A percentile compares a stretch with the other conserved stretches of the same genome.
These are phyloP conservation scores for Pemphigus obesinymphae DNA, from an alignment of 1,140 invertebrate species.

Conservation along the genomic window DNA sequence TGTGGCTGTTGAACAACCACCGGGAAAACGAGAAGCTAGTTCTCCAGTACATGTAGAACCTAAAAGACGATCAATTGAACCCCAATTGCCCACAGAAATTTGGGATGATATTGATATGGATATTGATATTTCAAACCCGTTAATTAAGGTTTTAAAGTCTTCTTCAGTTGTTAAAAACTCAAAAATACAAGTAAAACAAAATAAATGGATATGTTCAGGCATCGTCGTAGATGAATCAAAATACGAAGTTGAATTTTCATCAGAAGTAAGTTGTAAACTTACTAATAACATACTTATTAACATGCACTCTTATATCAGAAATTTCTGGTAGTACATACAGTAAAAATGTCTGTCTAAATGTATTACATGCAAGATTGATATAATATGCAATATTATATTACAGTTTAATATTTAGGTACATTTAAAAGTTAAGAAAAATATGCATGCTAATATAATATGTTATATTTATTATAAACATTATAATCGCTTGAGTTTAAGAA, in stretches of 20 bases:
- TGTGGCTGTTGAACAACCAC: background rate
- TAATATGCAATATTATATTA: too few relatives aligned
- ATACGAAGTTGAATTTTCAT: slow-evolving; percentile 12
- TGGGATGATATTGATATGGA: background rate
- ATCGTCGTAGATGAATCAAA: background rate
- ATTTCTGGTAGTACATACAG: too few relatives aligned
- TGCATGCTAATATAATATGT: too few relatives aligned
- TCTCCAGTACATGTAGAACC: background rate
- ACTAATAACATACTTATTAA: background rate
- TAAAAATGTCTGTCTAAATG: too few relatives aligned
- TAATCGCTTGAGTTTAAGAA: too few relatives aligned
- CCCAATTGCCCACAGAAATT: background rate
- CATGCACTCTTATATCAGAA: too few relatives aligned
- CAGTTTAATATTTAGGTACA: too few relatives aligned
- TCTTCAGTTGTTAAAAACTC: background rate
- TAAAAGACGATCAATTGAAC: slow-evolving; percentile 11
- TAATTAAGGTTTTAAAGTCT: background rate
- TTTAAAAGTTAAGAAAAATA: too few relatives aligned
- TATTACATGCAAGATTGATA: too few relatives aligned
- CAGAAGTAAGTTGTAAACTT: background rate
- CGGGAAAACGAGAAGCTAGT: background rate
- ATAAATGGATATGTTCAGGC: slow-evolving; percentile 30
- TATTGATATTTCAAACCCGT: background rate
- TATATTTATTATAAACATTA: too few relatives aligned
- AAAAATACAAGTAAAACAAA: slow-evolving; percentile 40